Conservation (phyloP, 2,888 invertebrate species). For the Epiblema foenella region DNA sequence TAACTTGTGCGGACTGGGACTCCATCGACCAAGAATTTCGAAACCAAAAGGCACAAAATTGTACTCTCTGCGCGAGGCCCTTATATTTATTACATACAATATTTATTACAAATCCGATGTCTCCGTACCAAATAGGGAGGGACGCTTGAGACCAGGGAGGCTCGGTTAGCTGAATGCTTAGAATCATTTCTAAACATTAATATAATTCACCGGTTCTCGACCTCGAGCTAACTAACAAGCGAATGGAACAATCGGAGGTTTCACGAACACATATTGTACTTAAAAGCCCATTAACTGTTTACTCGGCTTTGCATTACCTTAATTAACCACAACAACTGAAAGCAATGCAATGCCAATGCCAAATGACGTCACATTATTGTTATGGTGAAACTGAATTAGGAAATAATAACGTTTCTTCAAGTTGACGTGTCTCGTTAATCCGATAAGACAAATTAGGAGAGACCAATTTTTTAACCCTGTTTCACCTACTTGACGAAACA, state of each 20-base stretch:
- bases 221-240: constrained; percentile 41
- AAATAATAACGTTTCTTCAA: constrained; percentile 24
- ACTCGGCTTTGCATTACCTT: constrained; percentile 36
- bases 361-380: constrained; percentile 41
- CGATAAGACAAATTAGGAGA: not conserved
- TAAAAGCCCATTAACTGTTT: constrained; percentile 48
- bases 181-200: not conserved
- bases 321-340: constrained; percentile 43
- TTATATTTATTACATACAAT: too few relatives aligned
- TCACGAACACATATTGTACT: constrained; percentile 45
- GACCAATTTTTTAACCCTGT: too few relatives aligned
- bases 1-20: too few relatives aligned
- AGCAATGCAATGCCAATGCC: constrained; percentile 45
- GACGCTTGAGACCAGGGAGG: too few relatives aligned
- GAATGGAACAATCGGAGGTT: constrained; percentile 39
- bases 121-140: too few relatives aligned
- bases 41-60: too few relatives aligned
- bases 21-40: too few relatives aligned
- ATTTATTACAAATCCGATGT: too few relatives aligned
- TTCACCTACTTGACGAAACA: too few relatives aligned
- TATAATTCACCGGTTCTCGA: constrained; percentile 13
- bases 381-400: constrained; percentile 38
- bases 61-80: too few relatives aligned
- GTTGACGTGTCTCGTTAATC: not conserved
- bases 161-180: too few relatives aligned